Percentiles rank a stretch among this genome's conserved stretches.
Conservation (phyloP, 2,888 invertebrate genomes). For the Limenitis camilla region DNA sequence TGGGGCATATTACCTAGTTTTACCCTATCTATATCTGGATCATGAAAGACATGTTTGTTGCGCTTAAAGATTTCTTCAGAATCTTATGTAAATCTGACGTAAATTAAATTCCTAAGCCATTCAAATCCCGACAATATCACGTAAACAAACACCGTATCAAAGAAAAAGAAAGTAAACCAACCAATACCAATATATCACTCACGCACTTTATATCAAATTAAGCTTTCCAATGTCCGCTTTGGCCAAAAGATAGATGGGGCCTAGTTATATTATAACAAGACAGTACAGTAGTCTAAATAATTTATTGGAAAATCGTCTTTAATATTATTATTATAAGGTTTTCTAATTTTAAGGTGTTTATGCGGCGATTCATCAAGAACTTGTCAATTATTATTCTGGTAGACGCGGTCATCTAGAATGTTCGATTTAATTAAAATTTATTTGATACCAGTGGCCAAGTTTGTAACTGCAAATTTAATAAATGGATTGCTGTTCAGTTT, state of each 20-base stretch:
- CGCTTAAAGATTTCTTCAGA: neutral
- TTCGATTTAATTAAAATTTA: conserved; percentile 70
- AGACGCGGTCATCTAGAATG: conserved; percentile 47
- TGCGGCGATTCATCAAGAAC: conserved; percentile 64
- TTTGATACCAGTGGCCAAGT: conserved; percentile 39
- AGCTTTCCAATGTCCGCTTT: conserved; percentile 42
- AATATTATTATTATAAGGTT: conserved; percentile 6
- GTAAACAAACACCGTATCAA: conserved; percentile 13
- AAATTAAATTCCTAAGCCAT: neutral
- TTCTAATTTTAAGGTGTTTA: neutral
- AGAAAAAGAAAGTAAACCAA: conserved; percentile 37
- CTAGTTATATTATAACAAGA: conserved; percentile 63
- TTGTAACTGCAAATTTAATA: conserved; percentile 13
- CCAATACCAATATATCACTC: conserved; percentile 59
- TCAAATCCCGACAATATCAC: neutral
- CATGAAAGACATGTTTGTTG: too few relatives aligned
- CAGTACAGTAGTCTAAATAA: conserved; percentile 27
- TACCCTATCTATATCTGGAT: too few relatives aligned
- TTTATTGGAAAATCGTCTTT: conserved; percentile 9
- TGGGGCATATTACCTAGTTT: too few relatives aligned
- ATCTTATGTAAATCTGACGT: neutral
- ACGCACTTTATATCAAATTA: conserved; percentile 50
- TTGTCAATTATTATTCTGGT: conserved; percentile 67
- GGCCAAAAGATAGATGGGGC: conserved; percentile 58
- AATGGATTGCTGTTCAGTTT: too few relatives aligned